Conservation (phyloP, 2,113 vertebrate genomes). For the Xenus cinereus region DNA sequence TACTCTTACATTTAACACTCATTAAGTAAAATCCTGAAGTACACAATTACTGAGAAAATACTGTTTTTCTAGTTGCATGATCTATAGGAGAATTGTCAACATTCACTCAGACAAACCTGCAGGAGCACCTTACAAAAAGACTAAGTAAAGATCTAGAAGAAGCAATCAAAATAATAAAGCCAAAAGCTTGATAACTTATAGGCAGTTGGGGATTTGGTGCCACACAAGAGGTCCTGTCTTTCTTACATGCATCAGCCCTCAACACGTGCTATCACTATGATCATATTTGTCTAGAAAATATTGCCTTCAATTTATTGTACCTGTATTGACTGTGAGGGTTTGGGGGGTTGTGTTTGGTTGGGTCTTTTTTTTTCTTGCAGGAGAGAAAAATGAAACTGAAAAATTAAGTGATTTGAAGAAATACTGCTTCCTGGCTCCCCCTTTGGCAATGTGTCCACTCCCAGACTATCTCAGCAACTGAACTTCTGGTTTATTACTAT, state of each 20-base stretch:
- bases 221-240: neutral
- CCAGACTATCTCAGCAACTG: neutral
- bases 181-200: neutral
- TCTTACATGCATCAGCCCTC: neutral
- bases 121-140: neutral
- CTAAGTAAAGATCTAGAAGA: neutral
- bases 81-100: neutral
- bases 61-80: neutral
- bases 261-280: neutral
- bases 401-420: neutral
- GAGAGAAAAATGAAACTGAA: neutral
- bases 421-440: neutral
- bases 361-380: neutral
- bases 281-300: neutral
- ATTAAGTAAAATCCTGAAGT: neutral
- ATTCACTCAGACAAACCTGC: neutral
- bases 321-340: neutral
- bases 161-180: neutral
- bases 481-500: neutral
- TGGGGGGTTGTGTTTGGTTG: neutral
- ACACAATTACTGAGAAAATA: neutral
- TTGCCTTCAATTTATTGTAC: neutral
- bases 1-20: neutral
- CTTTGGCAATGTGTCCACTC: neutral
- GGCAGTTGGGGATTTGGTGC: neutral